Conservation (phyloP, 2,113 vertebrate genomes). For the Dendrocopos noguchii region DNA sequence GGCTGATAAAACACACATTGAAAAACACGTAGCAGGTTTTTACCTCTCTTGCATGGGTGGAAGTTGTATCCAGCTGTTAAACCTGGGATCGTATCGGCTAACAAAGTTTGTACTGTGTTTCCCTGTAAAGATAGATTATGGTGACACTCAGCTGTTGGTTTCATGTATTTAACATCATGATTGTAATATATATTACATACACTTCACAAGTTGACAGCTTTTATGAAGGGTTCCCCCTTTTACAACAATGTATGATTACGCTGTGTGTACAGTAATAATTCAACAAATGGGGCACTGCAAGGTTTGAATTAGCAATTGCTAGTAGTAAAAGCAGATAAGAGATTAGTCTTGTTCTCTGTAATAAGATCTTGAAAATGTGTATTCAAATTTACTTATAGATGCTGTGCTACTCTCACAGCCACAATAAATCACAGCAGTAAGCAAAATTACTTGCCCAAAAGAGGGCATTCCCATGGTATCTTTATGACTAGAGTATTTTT, state of each 20-base stretch:
- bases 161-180: conserved; percentile 66
- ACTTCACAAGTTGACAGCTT: conserved; percentile 49
- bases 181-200: conserved; percentile 44
- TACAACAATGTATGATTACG: conserved; percentile 56
- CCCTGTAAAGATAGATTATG: conserved; percentile 85
- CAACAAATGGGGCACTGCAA: conserved; percentile 54
- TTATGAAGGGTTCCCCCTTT: conserved; percentile 53
- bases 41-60: conserved; percentile 99
- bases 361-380: conserved; percentile 38
- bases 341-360: conserved; percentile 41
- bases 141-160: conserved; percentile 71
- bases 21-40: conserved; percentile 53
- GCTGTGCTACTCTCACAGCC: conserved; percentile 22
- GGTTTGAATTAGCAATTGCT: conserved; percentile 57
- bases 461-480: not conserved
- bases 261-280: conserved; percentile 61
- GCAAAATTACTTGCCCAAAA: conserved; percentile 24
- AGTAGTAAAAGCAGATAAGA: conserved; percentile 38
- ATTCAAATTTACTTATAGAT: conserved; percentile 46
- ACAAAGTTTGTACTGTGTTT: conserved; percentile 99
- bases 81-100: conserved; percentile 97
- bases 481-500: not conserved
- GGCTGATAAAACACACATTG: conserved; percentile 11
- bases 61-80: conserved; percentile 99
- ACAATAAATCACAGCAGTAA: conserved; percentile 34